Evolutionary conservation across 2,113 vertebrate species (phyloP).

Genomic region (Carassius carassius): DNA sequence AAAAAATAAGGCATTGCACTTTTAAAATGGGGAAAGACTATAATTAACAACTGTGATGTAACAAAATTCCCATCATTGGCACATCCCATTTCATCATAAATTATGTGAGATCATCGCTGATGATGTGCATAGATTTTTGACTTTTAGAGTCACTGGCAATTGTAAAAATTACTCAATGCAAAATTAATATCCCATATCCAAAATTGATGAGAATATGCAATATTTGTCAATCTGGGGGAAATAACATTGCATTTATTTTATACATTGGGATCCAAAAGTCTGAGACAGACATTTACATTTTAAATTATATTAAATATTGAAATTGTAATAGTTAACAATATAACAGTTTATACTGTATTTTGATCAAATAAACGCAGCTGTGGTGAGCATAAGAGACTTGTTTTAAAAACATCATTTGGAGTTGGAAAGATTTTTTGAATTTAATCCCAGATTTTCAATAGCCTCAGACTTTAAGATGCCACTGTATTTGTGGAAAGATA

Average conservation of each 20-base stretch:
- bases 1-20: background rate
- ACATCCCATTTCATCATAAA: background rate
- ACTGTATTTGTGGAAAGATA: background rate
- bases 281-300: background rate
- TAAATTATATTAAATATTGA: background rate
- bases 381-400: background rate
- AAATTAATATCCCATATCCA: background rate
- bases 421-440: no score
- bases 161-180: background rate
- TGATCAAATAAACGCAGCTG: background rate
- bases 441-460: background rate
- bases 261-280: background rate
- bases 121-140: background rate
- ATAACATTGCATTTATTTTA: background rate
- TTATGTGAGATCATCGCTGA: background rate
- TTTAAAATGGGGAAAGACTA: background rate
- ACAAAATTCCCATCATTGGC: background rate
- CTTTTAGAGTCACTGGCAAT: background rate
- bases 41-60: background rate
- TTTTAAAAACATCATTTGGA: background rate
- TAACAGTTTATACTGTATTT: background rate
- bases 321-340: background rate
- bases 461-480: background rate
- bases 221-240: background rate
- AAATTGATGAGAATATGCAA: background rate